Base-by-base conservation (phyloP, 2,113 vertebrate species). In the Megaleporinus macrocephalus region DNA sequence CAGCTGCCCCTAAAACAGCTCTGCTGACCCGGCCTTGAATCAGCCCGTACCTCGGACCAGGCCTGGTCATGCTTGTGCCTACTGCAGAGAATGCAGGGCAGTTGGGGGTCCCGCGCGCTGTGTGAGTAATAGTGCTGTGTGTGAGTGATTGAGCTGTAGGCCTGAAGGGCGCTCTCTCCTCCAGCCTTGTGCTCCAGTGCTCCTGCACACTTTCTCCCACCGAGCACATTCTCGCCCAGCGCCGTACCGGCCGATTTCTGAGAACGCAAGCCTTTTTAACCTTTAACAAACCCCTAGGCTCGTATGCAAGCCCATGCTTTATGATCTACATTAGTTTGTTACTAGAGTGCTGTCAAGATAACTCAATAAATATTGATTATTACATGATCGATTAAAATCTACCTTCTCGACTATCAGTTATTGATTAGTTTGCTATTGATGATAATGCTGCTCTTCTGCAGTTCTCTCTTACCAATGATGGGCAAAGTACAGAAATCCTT, bases 141-240 rank as follows among this genome's bases (percentile, higher is more conserved):
- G 44, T 84, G 68, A 61, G 76, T 65, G 79, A 73, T 77, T 24
- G 62, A 30, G 22, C 30, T 51, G 26, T 10, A n/a, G 73, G 55
- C 22, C 44, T 83, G 76, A 79, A 79, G 72, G 72, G 53, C 65
- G 14, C 41, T 71, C 47, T 85, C 62, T 68, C 77, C 55, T 20
- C 44, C 72, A 80, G 69, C 12, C 14, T 59, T 15, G 14, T 26
- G n/a, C 51, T 27, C 29, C 65, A 70, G n/a, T 36, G 15, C 36
- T 79, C 47, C 16, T 20, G 20, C 0, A 61, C 57, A 61, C 57
- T 24, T 26, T 61, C n/a, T 61, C 24, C n/a, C 9, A 61, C 22
- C 57, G 7, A 61, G 24, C 57, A 61, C 9, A 26, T 61, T 61
- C 20, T 13, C 1, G n/a, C 13, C 9, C 24, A 61, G 26, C 57